Evolutionary conservation across 2,797 vertebrate species (phyloP), one percentile per base, ranked within the genome.

Genomic region (Ambastaia sidthimunki): DNA sequence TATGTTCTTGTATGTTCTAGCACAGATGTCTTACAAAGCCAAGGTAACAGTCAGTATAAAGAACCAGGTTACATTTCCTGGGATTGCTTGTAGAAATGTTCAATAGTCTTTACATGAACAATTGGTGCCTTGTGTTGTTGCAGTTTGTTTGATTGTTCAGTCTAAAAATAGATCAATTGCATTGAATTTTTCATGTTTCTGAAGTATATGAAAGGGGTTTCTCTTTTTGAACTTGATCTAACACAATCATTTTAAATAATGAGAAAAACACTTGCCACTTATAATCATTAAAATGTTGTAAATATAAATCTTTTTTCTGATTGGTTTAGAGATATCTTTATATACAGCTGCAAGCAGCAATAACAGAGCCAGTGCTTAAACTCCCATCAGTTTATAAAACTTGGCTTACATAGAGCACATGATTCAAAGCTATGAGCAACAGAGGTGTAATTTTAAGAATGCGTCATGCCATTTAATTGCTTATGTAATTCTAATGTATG

Each of bases 141-240:
- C 15, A 1, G 34, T 25, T 60, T 4, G 23, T 15, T 54, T 37
- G 28, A 52, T 63, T 66, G 13, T 75, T 54, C 48, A 52, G 25
- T 28, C 60, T 31, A 66, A 19, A 10, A 50, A 74, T 37, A 65
- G 47, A 66, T 54, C 31, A 37, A 65, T 75, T 75, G 19, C n/a
- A 7, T 25, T 66, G 4, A 41, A n/a, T 7, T n/a, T n/a, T n/a
- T n/a, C 3, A 16, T 15, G 16, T 5, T 15, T 28, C 16, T 31
- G 54, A 2, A 16, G n/a, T n/a, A 3, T 37, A 5, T 37, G 34
- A 37, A 37, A 37, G 34, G 34, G 4, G 34, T 37, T 37, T 37
- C 2, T 37, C 3, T 37, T 37, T 2, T 37, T 47, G 15, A 50
- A 69, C 4, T 31, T 2, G 44, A 48, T 48, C 16, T 23, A 68